Percentiles rank a stretch among this genome's conserved stretches.
Evolutionary conservation across 1,140 invertebrate genomes (phyloP).

Genomic region (Euura lappo): DNA sequence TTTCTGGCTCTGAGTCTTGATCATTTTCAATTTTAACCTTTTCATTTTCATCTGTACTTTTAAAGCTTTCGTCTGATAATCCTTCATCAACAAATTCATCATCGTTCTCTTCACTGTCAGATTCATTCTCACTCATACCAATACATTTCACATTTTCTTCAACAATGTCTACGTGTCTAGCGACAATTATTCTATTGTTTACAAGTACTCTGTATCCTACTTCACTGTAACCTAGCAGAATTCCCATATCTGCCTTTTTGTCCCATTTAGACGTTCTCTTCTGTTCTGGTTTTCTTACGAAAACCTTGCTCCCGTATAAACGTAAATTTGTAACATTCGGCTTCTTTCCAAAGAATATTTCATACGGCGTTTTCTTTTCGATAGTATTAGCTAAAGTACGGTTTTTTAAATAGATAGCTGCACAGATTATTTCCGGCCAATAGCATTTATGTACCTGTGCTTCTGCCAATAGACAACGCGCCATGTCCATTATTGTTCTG

Average conservation of each 20-base stretch:
- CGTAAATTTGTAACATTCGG: slow-evolving; percentile 33
- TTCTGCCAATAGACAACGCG: slow-evolving; percentile 36
- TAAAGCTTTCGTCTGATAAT: neutral
- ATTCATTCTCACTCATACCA: slow-evolving; percentile 19
- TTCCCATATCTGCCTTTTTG: slow-evolving; percentile 28
- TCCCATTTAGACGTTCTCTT: slow-evolving; percentile 27
- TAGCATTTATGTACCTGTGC: slow-evolving; percentile 26
- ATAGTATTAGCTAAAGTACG: slow-evolving; percentile 28
- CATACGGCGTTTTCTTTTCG: slow-evolving; percentile 37
- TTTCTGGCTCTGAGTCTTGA: neutral
- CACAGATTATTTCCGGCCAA: slow-evolving; percentile 35
- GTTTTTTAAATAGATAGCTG: slow-evolving; percentile 36
- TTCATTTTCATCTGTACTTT: neutral
- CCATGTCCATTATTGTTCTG: slow-evolving; percentile 32
- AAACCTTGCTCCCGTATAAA: slow-evolving; percentile 32
- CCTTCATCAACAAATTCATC: neutral
- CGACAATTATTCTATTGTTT: slow-evolving; percentile 32
- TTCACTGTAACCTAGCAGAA: slow-evolving; percentile 27
- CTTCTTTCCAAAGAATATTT: slow-evolving; percentile 35
- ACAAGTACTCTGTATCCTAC: slow-evolving; percentile 29
- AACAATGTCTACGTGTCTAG: slow-evolving; percentile 31
- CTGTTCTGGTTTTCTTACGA: slow-evolving; percentile 26
- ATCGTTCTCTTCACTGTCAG: slow-evolving; percentile 7
- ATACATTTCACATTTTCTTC: slow-evolving; percentile 28
- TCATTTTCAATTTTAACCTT: neutral